Base-by-base conservation (phyloP, 2,888 invertebrate genomes). In the Oligia strigilis region DNA sequence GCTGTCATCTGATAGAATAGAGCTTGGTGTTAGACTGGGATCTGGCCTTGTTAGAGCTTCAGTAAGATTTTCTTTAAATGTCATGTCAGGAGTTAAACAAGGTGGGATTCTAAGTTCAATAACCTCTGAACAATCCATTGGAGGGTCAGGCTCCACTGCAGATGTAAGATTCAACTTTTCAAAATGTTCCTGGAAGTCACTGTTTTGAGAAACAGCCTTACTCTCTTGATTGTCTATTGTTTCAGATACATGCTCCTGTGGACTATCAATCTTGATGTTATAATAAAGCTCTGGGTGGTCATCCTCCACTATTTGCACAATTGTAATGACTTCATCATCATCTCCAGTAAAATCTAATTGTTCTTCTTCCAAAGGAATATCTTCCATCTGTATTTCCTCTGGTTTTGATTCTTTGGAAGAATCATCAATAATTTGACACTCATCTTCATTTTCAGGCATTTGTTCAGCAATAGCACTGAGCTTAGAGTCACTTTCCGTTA, bases 251-350 rank as follows among this genome's bases (percentile, higher is more conserved):
- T 90, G 80, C 65, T 93, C 91, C 86, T 93, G 93, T 58, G 95
- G 94, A 88, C 95, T 96, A 52, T 94, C 94, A 81, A 96, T 95
- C 79, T 96, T 94, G 60, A 96, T 95, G 76, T 95, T 92, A 87
- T 96, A 97, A 86, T 96, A 96, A 40, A 95, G 86, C 69, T 96
- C 95, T 67, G 94, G 94, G 82, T 95, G 93, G 82, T 97, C 97
- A 94, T 97, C 97, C 85, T 97, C 97, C 29, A 97, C 95, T 83
- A 97, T 97, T 92, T 97, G 97, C 36, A 97, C 96, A 85, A 97
- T 94, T 60, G 97, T 97, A 60, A 97, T 97, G 75, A 97, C 94
- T 89, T 97, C 97, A 91, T 97, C 97, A 92, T 96, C 96, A 91
- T 96, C 96, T 87, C 92, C 95, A 40, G 83, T 90, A 93, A 94